Base-by-base conservation (phyloP, 2,113 vertebrate species). In the Galemys pyrenaicus region DNA sequence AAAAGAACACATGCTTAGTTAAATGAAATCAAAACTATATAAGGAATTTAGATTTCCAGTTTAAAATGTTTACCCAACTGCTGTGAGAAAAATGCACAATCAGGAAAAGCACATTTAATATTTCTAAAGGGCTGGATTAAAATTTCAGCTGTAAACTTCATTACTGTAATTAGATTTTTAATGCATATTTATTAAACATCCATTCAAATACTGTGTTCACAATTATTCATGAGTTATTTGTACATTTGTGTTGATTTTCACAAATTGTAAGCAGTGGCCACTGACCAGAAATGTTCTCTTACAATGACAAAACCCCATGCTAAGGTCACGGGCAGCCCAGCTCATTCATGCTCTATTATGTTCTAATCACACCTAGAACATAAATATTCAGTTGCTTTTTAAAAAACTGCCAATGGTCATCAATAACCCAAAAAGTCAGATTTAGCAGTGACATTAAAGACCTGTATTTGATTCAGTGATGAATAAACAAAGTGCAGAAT, bases 101-200 rank as follows among this genome's bases (percentile, higher is more conserved):
- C 96, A 97, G 96, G 95, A 97, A 96, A 97, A 96, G 82, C 93
- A 96, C 85, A 19, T 95, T 95, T 77, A 97, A 87, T 89, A 97
- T 91, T 94, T 97, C 70, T 93, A 97, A 85, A 95, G 93, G 94
- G 82, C 0, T 97, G 91, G 96, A 97, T 96, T 97, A 92, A 97
- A 92, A 97, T 97, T 96, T 95, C 78, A 92, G 93, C 96, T 96
- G 82, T 95, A 97, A 92, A 96, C 96, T 93, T 90, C 96, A 95
- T 97, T 97, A 92, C 79, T 93, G 83, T 82, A 91, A 73, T 97
- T 74, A 22, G 95, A 97, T 97, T 97, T 97, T 97, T 94, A 97
- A 97, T 97, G 94, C 96, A 97, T 97, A 97, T 96, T 97, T 96
- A 97, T 92, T 95, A 97, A 98, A 94, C 73, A 91, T 87, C 74